Evolutionary conservation across 2,888 invertebrate genomes (phyloP).

Genomic region (Heliconius erato): DNA sequence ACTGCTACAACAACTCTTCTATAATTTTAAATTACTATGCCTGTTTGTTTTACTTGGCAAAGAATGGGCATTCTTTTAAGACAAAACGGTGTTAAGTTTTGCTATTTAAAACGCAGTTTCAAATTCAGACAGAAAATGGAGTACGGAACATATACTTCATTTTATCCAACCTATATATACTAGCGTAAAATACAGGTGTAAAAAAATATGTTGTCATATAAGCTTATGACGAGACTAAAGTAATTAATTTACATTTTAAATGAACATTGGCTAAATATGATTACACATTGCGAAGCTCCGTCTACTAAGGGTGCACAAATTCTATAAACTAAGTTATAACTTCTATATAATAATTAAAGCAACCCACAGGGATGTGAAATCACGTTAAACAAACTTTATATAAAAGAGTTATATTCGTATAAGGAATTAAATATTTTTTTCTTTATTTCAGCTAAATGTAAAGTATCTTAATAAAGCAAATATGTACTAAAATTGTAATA

Average conservation of each 20-base stretch:
- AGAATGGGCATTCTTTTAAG: too few species aligned
- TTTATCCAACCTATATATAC: too few species aligned
- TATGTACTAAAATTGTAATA: too few species aligned
- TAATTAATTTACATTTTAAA: constrained; percentile 23
- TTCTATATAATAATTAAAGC: constrained; percentile 25
- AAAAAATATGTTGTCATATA: neutral
- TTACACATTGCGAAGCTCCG: constrained; percentile 27
- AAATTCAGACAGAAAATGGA: too few species aligned
- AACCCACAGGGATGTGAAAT: constrained; percentile 15
- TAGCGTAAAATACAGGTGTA: too few species aligned
- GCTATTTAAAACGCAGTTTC: too few species aligned
- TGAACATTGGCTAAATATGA: constrained; percentile 27
- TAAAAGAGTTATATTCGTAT: neutral
- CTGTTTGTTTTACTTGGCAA: too few species aligned
- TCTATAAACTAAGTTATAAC: constrained; percentile 33
- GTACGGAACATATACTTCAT: too few species aligned
- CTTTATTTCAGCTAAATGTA: neutral
- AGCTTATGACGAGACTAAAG: constrained; percentile 1
- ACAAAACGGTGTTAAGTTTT: too few species aligned
- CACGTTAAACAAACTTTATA: constrained; percentile 11
- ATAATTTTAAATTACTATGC: too few species aligned
- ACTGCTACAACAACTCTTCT: too few species aligned
- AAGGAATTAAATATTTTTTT: neutral
- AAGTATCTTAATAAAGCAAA: neutral
- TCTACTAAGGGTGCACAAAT: constrained; percentile 22